phyloP scores from a whole-genome alignment of 2,113 vertebrate species.

The Passer montanus region DNA sequence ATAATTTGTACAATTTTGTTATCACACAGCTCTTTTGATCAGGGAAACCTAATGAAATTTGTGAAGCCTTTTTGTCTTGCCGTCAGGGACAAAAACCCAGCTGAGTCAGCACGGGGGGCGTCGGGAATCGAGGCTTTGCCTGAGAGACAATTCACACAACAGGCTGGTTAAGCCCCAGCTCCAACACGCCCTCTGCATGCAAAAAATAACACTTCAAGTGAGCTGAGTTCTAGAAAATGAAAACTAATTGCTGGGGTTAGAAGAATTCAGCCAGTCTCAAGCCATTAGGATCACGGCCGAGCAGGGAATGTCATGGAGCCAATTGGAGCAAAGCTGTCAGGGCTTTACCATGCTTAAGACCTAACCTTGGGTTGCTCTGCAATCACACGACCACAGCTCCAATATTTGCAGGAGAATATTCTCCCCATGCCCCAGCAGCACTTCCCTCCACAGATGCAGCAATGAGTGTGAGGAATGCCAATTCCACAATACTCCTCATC shows the following conservation, averaged over 20 bases:
- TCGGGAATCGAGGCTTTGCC: background rate
- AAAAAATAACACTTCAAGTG: conserved; percentile 55
- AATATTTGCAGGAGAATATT: background rate
- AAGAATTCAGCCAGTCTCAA: conserved; percentile 68
- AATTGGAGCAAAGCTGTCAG: conserved; percentile 59
- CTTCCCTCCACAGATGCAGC: background rate
- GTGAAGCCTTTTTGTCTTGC: background rate
- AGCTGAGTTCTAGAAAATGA: conserved; percentile 34
- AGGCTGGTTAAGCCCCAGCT: background rate
- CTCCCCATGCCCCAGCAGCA: background rate
- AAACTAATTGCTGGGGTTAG: conserved; percentile 63
- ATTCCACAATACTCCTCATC: background rate
- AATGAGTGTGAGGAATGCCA: background rate
- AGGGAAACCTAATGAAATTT: background rate
- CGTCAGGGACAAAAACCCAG: background rate
- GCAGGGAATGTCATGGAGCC: conserved; percentile 64
- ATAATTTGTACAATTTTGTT: background rate
- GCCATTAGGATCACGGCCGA: conserved; percentile 44
- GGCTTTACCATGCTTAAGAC: conserved; percentile 13
- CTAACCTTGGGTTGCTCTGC: conserved; percentile 16
- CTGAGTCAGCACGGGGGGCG: background rate
- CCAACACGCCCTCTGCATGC: background rate
- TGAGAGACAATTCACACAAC: background rate
- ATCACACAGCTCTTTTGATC: background rate
- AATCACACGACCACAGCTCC: background rate